Percentiles rank a stretch among this genome's conserved stretches.
These are phyloP conservation scores for Neoscelio sp. DNA, from an alignment of 2,888 invertebrate species.

Conservation along the genomic window DNA sequence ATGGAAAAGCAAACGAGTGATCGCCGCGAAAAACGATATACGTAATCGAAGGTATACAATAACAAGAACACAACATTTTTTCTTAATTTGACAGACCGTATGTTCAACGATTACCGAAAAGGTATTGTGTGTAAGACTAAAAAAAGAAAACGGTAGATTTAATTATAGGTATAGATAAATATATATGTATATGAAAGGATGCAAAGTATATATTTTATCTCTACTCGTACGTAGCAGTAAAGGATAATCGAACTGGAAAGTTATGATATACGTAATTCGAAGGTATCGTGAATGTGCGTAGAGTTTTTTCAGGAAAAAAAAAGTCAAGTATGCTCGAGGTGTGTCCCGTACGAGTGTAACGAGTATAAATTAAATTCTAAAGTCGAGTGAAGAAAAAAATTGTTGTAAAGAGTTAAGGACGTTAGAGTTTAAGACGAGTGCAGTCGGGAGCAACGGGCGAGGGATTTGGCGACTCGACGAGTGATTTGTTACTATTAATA, in stretches of 20 bases:
- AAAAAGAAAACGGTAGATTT: slow-evolving; percentile 69
- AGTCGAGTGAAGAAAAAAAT: slow-evolving; percentile 69
- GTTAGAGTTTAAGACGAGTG: slow-evolving; percentile 73
- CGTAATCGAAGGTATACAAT: slow-evolving; percentile 67
- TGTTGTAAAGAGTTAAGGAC: slow-evolving; percentile 73
- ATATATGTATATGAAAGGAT: slow-evolving; percentile 74
- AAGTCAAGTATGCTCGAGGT: slow-evolving; percentile 72
- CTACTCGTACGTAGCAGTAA: slow-evolving; percentile 78
- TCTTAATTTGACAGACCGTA: slow-evolving; percentile 69
- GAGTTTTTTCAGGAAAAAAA: slow-evolving; percentile 70
- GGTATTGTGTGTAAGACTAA: slow-evolving; percentile 66
- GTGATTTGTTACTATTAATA: slow-evolving; percentile 30
- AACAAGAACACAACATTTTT: slow-evolving; percentile 66
- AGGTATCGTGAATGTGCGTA: slow-evolving; percentile 75
- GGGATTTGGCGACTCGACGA: slow-evolving; percentile 69
- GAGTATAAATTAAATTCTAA: slow-evolving; percentile 74
- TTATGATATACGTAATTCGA: slow-evolving; percentile 51
- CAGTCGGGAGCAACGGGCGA: slow-evolving; percentile 77
- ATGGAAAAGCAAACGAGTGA: slow-evolving; percentile 70
- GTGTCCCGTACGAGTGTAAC: slow-evolving; percentile 74
- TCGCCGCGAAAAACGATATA: slow-evolving; percentile 72
- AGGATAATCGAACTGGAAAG: slow-evolving; percentile 71
- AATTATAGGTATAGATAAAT: slow-evolving; percentile 73
- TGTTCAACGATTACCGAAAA: slow-evolving; percentile 69
- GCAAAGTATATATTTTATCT: slow-evolving; percentile 81